Evolutionary conservation across 1,140 invertebrate genomes (phyloP).

Genomic region (Rhynchophorus ferrugineus): DNA sequence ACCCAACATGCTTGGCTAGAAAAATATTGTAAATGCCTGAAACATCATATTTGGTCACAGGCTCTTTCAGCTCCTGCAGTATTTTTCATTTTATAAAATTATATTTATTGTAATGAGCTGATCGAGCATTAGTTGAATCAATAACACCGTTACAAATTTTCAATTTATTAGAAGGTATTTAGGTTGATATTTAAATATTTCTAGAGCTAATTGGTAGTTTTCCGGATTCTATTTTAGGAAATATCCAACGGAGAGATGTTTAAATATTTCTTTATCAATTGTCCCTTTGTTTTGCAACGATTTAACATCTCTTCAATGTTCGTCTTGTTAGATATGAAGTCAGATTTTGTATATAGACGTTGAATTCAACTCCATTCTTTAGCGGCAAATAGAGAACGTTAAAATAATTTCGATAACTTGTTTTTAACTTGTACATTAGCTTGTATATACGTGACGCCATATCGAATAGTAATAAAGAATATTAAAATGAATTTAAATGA

Average conservation of each 20-base stretch:
- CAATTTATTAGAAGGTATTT: conserved; percentile 19
- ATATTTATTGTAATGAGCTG: neutral
- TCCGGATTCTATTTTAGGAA: conserved; percentile 17
- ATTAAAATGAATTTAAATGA: too few relatives aligned
- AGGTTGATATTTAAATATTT: conserved; percentile 12
- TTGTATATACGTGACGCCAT: conserved; percentile 15
- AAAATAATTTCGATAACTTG: conserved; percentile 7
- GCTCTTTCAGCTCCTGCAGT: too few relatives aligned
- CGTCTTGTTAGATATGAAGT: neutral
- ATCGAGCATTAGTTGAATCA: neutral
- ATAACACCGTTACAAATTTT: neutral
- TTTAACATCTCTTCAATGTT: neutral
- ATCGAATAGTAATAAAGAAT: conserved; percentile 6
- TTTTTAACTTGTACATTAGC: conserved; percentile 11
- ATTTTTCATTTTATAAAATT: neutral
- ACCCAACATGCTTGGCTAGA: neutral
- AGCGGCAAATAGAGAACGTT: conserved; percentile 11
- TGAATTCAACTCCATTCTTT: conserved; percentile 6
- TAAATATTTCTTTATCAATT: too few relatives aligned
- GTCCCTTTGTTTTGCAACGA: too few relatives aligned
- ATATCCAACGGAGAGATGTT: neutral
- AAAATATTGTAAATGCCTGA: neutral
- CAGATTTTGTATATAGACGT: neutral
- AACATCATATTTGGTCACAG: neutral
- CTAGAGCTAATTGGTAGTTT: conserved; percentile 11